phyloP scores from a whole-genome alignment of 1,140 invertebrate species.

The Spodoptera litura region DNA sequence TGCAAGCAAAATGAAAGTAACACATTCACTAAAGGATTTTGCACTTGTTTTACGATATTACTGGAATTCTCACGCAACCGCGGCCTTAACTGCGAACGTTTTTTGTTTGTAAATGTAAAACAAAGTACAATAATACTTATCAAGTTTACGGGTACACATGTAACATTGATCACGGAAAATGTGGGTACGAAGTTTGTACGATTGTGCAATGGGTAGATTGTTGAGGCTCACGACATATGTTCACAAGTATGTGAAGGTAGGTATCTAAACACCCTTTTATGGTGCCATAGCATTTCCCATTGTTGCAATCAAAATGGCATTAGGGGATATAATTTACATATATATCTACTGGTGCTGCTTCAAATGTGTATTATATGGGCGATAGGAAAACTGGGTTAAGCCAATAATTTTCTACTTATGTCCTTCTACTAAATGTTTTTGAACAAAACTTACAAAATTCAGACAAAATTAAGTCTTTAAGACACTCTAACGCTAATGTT shows the following conservation, averaged over 20 bases:
- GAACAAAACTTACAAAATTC: no score
- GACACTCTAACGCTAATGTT: background rate
- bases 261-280: constrained; percentile 12
- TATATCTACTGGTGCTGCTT: background rate
- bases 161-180: background rate
- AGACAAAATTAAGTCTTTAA: no score
- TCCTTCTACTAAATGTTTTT: no score
- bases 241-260: background rate
- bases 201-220: background rate
- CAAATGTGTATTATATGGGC: background rate
- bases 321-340: constrained; percentile 6
- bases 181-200: background rate
- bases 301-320: constrained; percentile 22
- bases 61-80: constrained; percentile 24
- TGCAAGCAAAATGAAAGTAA: constrained; percentile 43
- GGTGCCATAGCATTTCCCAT: background rate
- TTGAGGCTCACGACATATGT: constrained; percentile 8
- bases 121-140: constrained; percentile 25
- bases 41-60: constrained; percentile 37
- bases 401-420: background rate
- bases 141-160: background rate
- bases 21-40: constrained; percentile 15
- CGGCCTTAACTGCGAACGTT: background rate
- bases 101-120: constrained; percentile 28
- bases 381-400: background rate